Conservation (phyloP, 2,113 vertebrate species). For the Nettapus auritus region DNA sequence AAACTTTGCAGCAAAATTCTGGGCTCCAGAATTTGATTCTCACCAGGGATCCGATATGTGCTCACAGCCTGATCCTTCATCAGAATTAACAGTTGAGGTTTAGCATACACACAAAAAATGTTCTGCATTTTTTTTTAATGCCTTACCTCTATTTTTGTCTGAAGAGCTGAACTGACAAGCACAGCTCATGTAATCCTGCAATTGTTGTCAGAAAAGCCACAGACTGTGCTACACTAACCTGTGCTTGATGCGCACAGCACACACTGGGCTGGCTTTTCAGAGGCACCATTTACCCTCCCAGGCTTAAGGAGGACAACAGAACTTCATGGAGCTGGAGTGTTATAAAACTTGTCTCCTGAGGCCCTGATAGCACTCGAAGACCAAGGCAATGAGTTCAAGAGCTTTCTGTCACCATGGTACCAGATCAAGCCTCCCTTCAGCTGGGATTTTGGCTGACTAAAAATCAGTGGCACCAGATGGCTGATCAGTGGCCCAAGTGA, state of each 20-base stretch:
- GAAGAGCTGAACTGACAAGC: conserved; percentile 21
- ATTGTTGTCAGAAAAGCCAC: neutral
- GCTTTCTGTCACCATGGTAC: neutral
- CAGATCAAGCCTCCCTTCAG: neutral
- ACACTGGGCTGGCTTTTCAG: neutral
- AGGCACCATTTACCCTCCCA: neutral
- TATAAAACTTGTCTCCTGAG: neutral
- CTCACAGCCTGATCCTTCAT: conserved; percentile 52
- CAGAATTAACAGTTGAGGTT: conserved; percentile 33
- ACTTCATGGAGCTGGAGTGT: neutral
- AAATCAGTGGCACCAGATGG: neutral
- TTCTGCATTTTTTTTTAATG: conserved; percentile 33
- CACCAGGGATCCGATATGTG: conserved; percentile 60
- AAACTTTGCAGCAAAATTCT: conserved; percentile 56
- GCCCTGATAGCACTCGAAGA: neutral
- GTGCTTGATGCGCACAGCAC: neutral
- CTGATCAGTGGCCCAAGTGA: neutral
- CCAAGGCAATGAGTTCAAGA: neutral
- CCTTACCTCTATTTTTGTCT: conserved; percentile 6
- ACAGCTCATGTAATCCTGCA: neutral
- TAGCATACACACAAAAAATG: neutral
- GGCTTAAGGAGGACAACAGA: neutral
- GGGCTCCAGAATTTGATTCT: conserved; percentile 60
- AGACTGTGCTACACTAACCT: neutral
- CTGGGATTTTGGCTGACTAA: neutral